phyloP scores from a whole-genome alignment of 53 echinoderm and acorn worm species.

The Holothuria leucospilota region DNA sequence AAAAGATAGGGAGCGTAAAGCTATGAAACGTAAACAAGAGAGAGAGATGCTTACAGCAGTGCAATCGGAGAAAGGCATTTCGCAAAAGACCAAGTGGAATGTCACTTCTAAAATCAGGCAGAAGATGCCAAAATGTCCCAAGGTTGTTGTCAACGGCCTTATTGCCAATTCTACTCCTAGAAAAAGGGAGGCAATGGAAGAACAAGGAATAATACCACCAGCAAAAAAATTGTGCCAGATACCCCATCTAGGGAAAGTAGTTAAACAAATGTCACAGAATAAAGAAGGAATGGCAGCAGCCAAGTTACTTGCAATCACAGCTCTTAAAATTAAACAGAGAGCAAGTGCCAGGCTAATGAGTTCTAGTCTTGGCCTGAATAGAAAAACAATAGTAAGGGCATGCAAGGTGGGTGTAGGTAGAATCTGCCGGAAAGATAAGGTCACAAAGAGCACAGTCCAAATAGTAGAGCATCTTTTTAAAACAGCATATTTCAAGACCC shows the following conservation, averaged over 20 bases:
- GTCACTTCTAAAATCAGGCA: not conserved
- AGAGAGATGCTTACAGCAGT: not conserved
- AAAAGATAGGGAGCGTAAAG: not conserved
- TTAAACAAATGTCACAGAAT: not conserved
- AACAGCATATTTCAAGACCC: conserved; percentile 30
- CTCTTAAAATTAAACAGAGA: conserved; percentile 1
- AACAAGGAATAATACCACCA: conserved; percentile 3
- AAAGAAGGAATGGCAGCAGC: conserved; percentile 16
- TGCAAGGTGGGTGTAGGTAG: conserved; percentile 17
- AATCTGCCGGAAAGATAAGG: conserved; percentile 32
- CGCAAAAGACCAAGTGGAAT: conserved; percentile 15
- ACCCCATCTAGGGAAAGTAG: not conserved
- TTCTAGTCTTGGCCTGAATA: conserved; percentile 19
- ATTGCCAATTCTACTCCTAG: conserved; percentile 5
- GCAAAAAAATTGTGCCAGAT: not conserved
- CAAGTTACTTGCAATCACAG: conserved; percentile 8
- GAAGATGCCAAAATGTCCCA: conserved; percentile 2
- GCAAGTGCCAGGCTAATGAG: not conserved
- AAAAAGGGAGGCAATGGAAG: conserved; percentile 16
- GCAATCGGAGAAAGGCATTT: not conserved
- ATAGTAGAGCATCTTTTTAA: conserved; percentile 10
- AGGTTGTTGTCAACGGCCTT: not conserved
- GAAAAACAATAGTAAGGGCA: conserved; percentile 26
- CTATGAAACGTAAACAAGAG: not conserved
- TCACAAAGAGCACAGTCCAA: conserved; percentile 18